Conservation (phyloP, 2,888 invertebrate species). For the Abrostola tripartita region DNA sequence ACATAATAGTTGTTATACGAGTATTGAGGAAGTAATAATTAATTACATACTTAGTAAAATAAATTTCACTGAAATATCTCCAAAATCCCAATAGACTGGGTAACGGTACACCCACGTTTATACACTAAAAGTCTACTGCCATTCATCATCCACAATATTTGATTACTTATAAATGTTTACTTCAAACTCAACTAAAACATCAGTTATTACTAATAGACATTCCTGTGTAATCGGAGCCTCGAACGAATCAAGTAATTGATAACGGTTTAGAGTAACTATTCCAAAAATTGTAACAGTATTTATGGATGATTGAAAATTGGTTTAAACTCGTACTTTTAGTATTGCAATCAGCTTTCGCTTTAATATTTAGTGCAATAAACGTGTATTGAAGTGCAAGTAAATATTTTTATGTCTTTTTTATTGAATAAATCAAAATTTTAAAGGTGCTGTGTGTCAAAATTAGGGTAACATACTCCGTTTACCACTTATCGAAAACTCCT, state of each 20-base stretch:
- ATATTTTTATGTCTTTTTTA: background rate
- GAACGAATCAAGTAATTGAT: constrained; percentile 51
- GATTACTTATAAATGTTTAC: constrained; percentile 4
- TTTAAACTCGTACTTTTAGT: background rate
- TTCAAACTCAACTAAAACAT: constrained; percentile 28
- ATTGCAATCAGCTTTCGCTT: constrained; percentile 2
- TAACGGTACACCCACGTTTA: no score
- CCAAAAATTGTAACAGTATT: constrained; percentile 56
- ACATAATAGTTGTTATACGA: no score
- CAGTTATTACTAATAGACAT: constrained; percentile 42
- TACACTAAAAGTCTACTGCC: no score
- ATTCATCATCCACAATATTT: background rate
- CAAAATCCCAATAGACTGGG: no score
- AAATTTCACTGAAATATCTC: no score
- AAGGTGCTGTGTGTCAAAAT: background rate
- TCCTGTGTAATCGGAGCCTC: constrained; percentile 40
- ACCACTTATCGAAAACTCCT: no score
- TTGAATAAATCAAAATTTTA: background rate
- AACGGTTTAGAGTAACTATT: constrained; percentile 38
- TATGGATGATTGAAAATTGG: constrained; percentile 15
- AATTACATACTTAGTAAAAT: no score
- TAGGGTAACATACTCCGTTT: no score
- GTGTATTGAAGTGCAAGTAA: constrained; percentile 2
- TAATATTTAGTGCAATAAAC: constrained; percentile 4
- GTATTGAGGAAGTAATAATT: no score